These are phyloP conservation scores for Apostichopus californicus DNA, from an alignment of 35 echinoderm and acorn worm species.

Conservation along the genomic window DNA sequence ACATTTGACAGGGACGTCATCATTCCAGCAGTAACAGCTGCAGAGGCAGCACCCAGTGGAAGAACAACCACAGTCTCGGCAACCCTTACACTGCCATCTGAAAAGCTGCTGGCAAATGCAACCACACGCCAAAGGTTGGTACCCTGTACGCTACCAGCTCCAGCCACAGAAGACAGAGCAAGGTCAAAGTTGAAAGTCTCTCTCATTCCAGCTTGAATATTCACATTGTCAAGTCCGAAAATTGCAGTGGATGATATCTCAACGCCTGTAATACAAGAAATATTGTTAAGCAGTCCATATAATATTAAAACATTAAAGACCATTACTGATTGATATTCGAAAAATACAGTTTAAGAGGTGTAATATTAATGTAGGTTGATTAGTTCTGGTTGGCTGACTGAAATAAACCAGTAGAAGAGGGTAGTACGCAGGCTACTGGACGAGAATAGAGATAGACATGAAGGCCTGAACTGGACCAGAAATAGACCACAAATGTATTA, in stretches of 20 bases:
- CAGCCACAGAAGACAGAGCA: conserved; percentile 20
- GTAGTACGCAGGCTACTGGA: too few species aligned
- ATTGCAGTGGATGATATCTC: conserved; percentile 58
- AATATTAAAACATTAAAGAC: too few species aligned
- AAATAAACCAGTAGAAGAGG: too few species aligned
- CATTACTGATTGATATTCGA: too few species aligned
- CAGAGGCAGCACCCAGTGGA: not conserved
- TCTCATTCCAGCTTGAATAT: conserved; percentile 24
- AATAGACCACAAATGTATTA: too few species aligned
- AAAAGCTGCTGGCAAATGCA: conserved; percentile 52
- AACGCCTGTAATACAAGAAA: conserved; percentile 62
- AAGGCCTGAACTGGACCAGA: too few species aligned
- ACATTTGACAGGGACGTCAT: conserved; percentile 21
- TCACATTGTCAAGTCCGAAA: not conserved
- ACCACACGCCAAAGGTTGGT: conserved; percentile 64
- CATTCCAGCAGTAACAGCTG: conserved; percentile 36
- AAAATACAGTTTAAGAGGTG: not conserved
- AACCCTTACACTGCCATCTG: conserved; percentile 53
- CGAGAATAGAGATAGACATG: too few species aligned
- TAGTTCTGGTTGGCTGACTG: too few species aligned
- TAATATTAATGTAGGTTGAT: too few species aligned
- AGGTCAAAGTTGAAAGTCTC: conserved; percentile 65
- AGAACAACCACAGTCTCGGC: not conserved
- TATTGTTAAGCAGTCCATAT: not conserved
- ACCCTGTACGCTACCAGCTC: conserved; percentile 66